Evolutionary conservation across 2,888 invertebrate genomes (phyloP).

Genomic region (Melieria crassipennis): DNA sequence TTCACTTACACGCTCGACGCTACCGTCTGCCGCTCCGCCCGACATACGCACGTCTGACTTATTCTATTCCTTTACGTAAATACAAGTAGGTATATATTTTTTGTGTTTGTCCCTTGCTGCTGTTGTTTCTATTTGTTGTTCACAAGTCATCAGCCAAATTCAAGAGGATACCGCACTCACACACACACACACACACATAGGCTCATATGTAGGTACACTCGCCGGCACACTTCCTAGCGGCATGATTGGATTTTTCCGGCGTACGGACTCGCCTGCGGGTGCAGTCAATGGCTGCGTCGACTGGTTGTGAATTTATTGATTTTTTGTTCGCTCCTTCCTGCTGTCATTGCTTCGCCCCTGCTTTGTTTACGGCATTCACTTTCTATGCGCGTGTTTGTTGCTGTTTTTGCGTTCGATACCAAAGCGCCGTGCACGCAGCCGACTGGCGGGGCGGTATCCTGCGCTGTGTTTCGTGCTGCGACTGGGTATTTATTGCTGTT

Average conservation of each 20-base stretch:
- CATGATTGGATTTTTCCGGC: slow-evolving; percentile 22
- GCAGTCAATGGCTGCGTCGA: not conserved
- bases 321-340: not conserved
- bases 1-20: too few species aligned
- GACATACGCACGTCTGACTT: too few species aligned
- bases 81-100: too few species aligned
- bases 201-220: too few species aligned
- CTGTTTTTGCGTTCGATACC: not conserved
- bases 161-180: not conserved
- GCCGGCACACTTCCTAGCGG: not conserved
- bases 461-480: too few species aligned
- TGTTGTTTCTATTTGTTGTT: not conserved
- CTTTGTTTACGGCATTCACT: slow-evolving; percentile 2
- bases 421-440: too few species aligned
- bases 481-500: slow-evolving; percentile 40
- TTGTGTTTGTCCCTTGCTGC: too few species aligned
- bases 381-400: not conserved
- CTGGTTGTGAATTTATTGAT: slow-evolving; percentile 13
- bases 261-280: not conserved
- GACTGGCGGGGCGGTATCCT: too few species aligned
- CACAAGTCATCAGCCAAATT: not conserved
- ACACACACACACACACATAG: too few species aligned
- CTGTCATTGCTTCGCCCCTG: too few species aligned
- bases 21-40: too few species aligned
- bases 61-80: too few species aligned